Evolutionary conservation across 2,888 invertebrate genomes (phyloP).

Genomic region (Uloborus plumipes): DNA sequence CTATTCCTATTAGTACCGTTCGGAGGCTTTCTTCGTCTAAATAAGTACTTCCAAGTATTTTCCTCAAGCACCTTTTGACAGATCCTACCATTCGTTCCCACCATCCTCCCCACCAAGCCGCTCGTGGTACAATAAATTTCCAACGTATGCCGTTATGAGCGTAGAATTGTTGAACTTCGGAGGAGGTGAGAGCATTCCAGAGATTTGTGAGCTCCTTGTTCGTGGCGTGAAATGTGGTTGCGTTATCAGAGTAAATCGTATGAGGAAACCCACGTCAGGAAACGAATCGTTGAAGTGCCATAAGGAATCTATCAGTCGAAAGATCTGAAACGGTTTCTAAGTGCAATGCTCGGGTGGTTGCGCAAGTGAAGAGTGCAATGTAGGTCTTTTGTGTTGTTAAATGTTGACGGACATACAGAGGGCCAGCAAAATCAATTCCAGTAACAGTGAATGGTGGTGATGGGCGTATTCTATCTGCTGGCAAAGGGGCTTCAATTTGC

Average conservation of each 20-base stretch:
- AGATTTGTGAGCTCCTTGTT: constrained; percentile 1
- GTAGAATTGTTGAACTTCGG: not conserved
- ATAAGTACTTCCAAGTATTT: not conserved
- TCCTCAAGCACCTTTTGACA: constrained; percentile 2
- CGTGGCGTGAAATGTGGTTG: not conserved
- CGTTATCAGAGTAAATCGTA: constrained; percentile 10
- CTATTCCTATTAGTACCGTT: constrained; percentile 16
- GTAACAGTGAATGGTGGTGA: not conserved
- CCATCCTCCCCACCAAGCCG: constrained; percentile 4
- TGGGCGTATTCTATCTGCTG: not conserved
- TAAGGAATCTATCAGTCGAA: not conserved
- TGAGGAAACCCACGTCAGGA: constrained; percentile 11
- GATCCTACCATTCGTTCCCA: constrained; percentile 1
- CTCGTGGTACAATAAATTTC: constrained; percentile 7
- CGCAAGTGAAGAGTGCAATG: constrained; percentile 12
- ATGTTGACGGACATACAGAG: not conserved
- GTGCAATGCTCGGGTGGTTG: constrained; percentile 1
- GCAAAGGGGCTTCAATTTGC: not conserved
- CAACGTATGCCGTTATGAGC: constrained; percentile 8
- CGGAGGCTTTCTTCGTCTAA: not conserved
- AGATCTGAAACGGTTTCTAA: not conserved
- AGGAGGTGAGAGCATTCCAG: not conserved
- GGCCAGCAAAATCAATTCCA: constrained; percentile 11
- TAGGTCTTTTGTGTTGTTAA: not conserved
- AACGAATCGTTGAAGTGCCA: constrained; percentile 9